Evolutionary conservation across 1,140 invertebrate genomes (phyloP), one percentile per base, ranked within the genome.

Genomic region (Drosophila hydei): DNA sequence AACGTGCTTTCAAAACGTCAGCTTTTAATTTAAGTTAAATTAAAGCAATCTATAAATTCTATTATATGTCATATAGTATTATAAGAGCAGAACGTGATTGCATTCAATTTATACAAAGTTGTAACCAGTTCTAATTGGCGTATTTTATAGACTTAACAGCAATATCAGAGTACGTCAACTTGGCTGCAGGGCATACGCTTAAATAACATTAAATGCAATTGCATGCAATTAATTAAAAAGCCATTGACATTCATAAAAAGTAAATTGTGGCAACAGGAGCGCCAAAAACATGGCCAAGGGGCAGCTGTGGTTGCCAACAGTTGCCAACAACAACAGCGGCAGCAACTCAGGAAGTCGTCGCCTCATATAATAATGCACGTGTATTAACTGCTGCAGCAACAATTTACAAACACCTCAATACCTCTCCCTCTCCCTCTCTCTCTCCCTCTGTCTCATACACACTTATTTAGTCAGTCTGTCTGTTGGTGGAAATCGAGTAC

Each of bases 181-280:
- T 27, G 25, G 3, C 14, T 36, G 9, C 27, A 38, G 50, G 50
- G 23, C 19, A 56, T 43, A 33, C 11, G 12, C 23, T 11, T 27
- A 42, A 55, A 16, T 6, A 45, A 47, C 16, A 19, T 48, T 61
- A 47, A 48, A 11, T 8, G 62, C 48, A 88, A 88, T 79, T 77
- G 69, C 69, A 68, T 63, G 76, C 72, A 88, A 88, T 88, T 88
- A 88, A 88, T 88, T 88, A 88, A 88, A 88, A 88, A 88, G 42
- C 83, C 78, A 88, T 88, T 88, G 83, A 88, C 83, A 88, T 88
- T 88, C 83, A 88, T 88, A 88, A 88, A 88, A 74, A 88, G 79
- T 88, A 88, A 88, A 88, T 88, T 88, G 84, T 77, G 83, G 83
- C 83, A 89, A 88, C 84, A 88, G 75, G 56, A 70, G 30, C 68